These are phyloP conservation scores for Acrobasis suavella DNA, from an alignment of 2,888 invertebrate genomes.

Conservation along the genomic window DNA sequence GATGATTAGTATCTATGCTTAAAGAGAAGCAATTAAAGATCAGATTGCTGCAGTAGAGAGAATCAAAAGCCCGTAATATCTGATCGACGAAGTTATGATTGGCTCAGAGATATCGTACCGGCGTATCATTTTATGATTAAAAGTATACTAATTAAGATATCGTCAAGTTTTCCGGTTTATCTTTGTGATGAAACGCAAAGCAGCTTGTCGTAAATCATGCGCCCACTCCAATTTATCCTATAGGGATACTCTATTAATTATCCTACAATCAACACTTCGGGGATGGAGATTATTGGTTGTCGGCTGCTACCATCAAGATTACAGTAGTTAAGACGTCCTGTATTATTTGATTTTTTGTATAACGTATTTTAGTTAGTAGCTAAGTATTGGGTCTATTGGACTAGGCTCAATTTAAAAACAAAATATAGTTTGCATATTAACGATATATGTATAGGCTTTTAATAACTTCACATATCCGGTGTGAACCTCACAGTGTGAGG, in stretches of 20 bases:
- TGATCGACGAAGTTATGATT: neutral
- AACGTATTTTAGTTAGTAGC: too few relatives aligned
- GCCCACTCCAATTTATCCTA: conserved; percentile 37
- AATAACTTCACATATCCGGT: neutral
- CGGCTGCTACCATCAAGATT: conserved; percentile 17
- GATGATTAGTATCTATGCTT: too few relatives aligned
- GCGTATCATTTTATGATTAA: conserved; percentile 18
- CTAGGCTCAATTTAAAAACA: too few relatives aligned
- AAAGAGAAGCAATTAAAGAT: neutral
- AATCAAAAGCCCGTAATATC: conserved; percentile 14
- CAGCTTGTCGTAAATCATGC: conserved; percentile 34
- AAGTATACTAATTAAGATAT: conserved; percentile 22
- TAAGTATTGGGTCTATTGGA: too few relatives aligned
- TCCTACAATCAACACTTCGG: conserved; percentile 33
- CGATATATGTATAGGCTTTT: too few relatives aligned
- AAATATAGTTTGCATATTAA: too few relatives aligned
- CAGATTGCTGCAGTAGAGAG: conserved; percentile 7
- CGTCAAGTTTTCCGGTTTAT: conserved; percentile 30
- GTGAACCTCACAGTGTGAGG: conserved; percentile 31
- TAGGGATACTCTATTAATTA: conserved; percentile 38
- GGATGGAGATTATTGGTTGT: conserved; percentile 23
- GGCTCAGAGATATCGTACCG: conserved; percentile 2
- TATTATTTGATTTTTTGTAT: conserved; percentile 1
- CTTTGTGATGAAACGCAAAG: conserved; percentile 32
- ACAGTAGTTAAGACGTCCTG: neutral